Evolutionary conservation across 2,113 vertebrate genomes (phyloP).

Genomic region (Nycticorax nycticorax): DNA sequence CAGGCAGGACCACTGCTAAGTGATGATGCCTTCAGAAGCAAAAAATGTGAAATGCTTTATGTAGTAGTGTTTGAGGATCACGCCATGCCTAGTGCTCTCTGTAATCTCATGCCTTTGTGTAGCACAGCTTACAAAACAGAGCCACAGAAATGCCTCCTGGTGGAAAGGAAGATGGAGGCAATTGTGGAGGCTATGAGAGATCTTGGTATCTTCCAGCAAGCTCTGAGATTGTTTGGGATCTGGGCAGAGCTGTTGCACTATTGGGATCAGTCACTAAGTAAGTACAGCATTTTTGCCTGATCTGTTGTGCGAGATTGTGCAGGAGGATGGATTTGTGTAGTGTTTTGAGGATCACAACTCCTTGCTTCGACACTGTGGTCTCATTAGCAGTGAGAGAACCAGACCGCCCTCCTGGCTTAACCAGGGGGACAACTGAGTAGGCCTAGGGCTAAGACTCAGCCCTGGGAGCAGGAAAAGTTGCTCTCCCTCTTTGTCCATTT

Average conservation of each 20-base stretch:
- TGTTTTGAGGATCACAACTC: neutral
- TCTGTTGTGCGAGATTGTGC: neutral
- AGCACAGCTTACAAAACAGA: neutral
- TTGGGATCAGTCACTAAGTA: neutral
- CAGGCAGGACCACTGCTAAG: neutral
- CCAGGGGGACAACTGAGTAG: neutral
- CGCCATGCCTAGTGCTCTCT: neutral
- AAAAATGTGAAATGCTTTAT: neutral
- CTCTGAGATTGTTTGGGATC: neutral
- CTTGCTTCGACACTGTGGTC: neutral
- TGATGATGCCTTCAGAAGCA: neutral
- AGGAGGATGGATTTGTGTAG: fast-evolving
- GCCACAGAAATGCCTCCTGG: neutral
- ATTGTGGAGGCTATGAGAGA: neutral
- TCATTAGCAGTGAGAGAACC: neutral
- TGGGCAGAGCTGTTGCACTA: neutral
- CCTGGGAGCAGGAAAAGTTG: neutral
- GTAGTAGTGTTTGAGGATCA: neutral
- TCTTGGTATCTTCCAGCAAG: neutral
- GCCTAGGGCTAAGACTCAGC: neutral
- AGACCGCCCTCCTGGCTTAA: neutral
- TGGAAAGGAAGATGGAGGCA: neutral
- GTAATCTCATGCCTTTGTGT: neutral
- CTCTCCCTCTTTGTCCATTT: neutral
- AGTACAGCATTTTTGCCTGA: neutral